A percentile compares a stretch with the other conserved stretches of the same genome.
These are phyloP conservation scores for Polydesmus complanatus DNA, from an alignment of 2,888 invertebrate genomes.

Conservation along the genomic window DNA sequence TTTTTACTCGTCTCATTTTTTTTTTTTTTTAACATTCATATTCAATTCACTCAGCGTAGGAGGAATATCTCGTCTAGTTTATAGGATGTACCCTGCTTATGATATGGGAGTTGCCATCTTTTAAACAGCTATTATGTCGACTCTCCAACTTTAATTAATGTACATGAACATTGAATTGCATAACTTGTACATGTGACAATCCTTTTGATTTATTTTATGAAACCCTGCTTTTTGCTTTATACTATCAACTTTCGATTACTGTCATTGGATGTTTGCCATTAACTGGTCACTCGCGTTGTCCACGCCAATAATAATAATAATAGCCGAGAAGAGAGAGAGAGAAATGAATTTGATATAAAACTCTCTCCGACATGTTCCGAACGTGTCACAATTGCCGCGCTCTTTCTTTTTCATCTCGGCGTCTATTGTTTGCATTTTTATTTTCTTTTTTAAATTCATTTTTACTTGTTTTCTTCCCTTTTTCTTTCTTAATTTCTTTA, in stretches of 20 bases:
- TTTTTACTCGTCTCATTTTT: background rate
- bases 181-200: slow-evolving; percentile 9
- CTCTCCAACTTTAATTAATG: slow-evolving; percentile 12
- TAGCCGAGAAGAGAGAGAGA: no score
- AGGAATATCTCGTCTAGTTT: background rate
- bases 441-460: background rate
- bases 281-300: no score
- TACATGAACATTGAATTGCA: slow-evolving; percentile 13
- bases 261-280: no score
- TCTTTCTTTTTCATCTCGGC: no score
- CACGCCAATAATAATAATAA: no score
- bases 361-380: background rate
- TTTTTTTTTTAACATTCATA: background rate
- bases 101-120: slow-evolving; percentile 2
- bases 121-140: slow-evolving; percentile 12
- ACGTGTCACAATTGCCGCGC: no score
- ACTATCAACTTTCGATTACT: background rate
- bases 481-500: background rate
- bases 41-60: background rate
- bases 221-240: background rate
- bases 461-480: no score
- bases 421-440: background rate
- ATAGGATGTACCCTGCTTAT: background rate
- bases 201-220: slow-evolving; percentile 12
- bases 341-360: background rate